Evolutionary conservation across 2,113 vertebrate species (phyloP), one percentile per base, ranked within the genome.

Genomic region (Pelecanoides urinatrix): DNA sequence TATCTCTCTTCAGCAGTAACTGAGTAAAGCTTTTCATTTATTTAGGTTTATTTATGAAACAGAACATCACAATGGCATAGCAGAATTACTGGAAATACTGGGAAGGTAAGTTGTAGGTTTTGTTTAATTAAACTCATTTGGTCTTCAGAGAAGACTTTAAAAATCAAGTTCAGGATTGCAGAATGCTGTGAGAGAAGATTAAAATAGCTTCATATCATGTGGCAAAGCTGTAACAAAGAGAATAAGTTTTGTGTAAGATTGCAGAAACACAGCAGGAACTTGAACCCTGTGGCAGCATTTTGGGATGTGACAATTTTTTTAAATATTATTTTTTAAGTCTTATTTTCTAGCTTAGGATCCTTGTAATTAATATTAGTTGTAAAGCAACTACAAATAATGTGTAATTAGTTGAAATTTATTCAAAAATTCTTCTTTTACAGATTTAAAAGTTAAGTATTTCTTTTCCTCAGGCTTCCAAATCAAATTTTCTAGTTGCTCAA

Each of bases 31-130:
- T 32, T 88, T n/a, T 82, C 6, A 42, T 97, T 70, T 95, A 63
- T 97, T 77, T 95, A 99, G 99, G 96, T 99, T 99, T 99, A 99
- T 99, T 98, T 99, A 99, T 99, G 99, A 99, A 98, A 99, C 99
- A 13, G 99, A 99, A 95, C 99, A 99, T 98, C 99, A 99, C 98
- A 99, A 99, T 73, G 99, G 99, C 98, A 99, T 99, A 98, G 99
- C 99, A 93, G 99, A 99, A 97, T 98, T 99, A 98, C 98, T 99
- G 99, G 99, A 99, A 98, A 99, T 99, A 97, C 97, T 99, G 98
- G 99, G 99, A 98, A 99, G 99, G 99, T 99, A 94, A 98, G 98
- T 76, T 70, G 32, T 42, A 50, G 10, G 16, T 78, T 92, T 82
- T 77, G 22, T 73, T 68, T 55, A 38, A 71, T 65, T 78, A 82